These are phyloP conservation scores for Xiphophorus couchianus DNA, from an alignment of 2,113 vertebrate species.

Conservation along the genomic window DNA sequence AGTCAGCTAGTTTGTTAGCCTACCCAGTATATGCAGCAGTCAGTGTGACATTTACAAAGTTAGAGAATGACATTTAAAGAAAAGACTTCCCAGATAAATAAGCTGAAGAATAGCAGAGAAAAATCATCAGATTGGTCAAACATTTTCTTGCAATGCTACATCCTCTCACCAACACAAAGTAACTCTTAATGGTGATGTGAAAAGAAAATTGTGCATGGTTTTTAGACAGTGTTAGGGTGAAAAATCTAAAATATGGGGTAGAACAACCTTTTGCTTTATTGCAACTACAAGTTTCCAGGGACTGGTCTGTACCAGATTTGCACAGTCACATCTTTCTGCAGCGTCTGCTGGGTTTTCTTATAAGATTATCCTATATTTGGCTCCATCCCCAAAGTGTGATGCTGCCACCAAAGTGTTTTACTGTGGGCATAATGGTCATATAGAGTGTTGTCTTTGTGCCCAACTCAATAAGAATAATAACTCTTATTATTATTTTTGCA, in stretches of 20 bases:
- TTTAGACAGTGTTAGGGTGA: not conserved
- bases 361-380: not conserved
- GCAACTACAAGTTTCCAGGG: not conserved
- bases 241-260: not conserved
- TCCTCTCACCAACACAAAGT: not conserved
- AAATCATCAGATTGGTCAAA: too few species aligned
- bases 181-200: not conserved
- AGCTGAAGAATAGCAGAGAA: not conserved
- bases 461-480: too few species aligned
- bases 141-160: not conserved
- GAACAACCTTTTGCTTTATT: not conserved
- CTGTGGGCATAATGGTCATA: not conserved
- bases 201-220: not conserved
- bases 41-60: not conserved
- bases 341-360: not conserved
- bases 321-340: not conserved
- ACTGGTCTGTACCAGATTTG: not conserved
- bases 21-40: not conserved
- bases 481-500: too few species aligned
- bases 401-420: not conserved
- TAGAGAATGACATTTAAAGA: not conserved
- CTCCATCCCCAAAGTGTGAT: not conserved
- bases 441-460: too few species aligned
- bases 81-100: not conserved
- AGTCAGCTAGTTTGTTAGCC: conserved; percentile 6